phyloP scores from a whole-genome alignment of 2,113 vertebrate genomes.

The Varanus salvator region DNA sequence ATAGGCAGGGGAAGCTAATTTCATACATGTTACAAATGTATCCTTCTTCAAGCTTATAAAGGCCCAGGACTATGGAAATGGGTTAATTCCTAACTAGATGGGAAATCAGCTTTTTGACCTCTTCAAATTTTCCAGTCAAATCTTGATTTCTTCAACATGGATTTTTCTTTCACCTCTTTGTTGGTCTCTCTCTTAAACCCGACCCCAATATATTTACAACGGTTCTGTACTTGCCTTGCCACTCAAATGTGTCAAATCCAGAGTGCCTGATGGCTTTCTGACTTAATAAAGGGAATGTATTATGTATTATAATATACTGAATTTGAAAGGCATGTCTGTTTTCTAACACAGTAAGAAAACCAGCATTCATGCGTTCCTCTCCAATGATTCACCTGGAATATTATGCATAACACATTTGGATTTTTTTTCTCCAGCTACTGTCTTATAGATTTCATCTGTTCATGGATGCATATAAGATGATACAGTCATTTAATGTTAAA shows the following conservation, averaged over 20 bases:
- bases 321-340: slow-evolving; percentile 14
- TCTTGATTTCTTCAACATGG: background rate
- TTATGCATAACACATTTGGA: background rate
- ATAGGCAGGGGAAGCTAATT: background rate
- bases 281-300: slow-evolving; percentile 6
- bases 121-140: background rate
- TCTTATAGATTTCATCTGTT: background rate
- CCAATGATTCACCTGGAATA: slow-evolving; percentile 7
- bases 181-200: background rate
- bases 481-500: background rate
- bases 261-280: background rate
- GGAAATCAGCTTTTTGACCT: background rate
- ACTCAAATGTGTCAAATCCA: slow-evolving; percentile 5
- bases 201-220: background rate
- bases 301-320: background rate
- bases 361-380: background rate
- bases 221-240: slow-evolving; percentile 11
- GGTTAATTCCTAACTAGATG: slow-evolving; percentile 7
- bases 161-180: background rate
- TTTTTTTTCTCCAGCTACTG: background rate
- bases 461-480: background rate
- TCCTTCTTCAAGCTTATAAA: slow-evolving; percentile 5
- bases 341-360: background rate
- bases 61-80: background rate
- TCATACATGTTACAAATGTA: background rate